Conservation (phyloP, 2,113 vertebrate species). For the Mungos mungo region DNA sequence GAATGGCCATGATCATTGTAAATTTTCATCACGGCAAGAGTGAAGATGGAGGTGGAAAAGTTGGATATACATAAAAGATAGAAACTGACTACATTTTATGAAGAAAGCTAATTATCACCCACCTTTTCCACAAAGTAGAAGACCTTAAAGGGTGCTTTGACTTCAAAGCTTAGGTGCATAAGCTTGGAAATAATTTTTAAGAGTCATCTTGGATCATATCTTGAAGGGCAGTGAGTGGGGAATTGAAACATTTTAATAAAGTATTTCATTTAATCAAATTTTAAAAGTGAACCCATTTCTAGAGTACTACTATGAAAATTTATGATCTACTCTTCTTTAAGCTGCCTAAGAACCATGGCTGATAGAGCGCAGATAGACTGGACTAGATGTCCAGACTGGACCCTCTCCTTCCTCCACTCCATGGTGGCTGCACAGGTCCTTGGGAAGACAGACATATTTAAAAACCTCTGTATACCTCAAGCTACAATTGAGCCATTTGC, state of each 20-base stretch:
- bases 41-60: constrained; percentile 25
- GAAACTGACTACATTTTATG: background rate
- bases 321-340: background rate
- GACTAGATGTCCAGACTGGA: background rate
- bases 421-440: background rate
- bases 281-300: constrained; percentile 3
- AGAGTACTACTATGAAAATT: background rate
- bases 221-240: background rate
- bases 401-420: rapidly evolving
- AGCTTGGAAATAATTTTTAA: constrained; percentile 22
- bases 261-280: background rate
- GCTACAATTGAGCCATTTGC: background rate
- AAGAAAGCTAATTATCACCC: background rate
- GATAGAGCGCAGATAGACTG: background rate
- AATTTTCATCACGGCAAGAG: constrained; percentile 60
- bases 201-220: background rate
- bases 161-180: background rate
- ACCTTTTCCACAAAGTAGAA: background rate
- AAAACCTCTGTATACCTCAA: background rate
- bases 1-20: constrained; percentile 67
- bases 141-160: background rate
- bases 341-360: background rate
- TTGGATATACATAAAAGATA: background rate
- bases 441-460: background rate
- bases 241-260: constrained; percentile 10